phyloP scores from a whole-genome alignment of 2,797 vertebrate species.

The Brachyalestes nurse region DNA sequence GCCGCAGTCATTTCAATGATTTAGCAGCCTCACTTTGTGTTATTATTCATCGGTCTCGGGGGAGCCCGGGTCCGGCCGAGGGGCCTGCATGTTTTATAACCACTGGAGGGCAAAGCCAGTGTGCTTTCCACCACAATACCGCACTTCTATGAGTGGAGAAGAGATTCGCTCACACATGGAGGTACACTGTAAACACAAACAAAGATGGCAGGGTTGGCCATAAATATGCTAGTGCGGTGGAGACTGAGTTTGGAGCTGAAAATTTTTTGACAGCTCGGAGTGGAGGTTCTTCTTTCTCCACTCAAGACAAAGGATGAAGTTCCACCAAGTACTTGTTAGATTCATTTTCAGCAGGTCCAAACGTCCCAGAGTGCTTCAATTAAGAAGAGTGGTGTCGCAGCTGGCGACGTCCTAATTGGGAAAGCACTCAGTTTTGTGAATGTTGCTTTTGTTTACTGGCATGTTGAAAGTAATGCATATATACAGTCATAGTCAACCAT shows the following conservation, averaged over 20 bases:
- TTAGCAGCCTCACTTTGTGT: slow-evolving; percentile 77
- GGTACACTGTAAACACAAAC: slow-evolving; percentile 60
- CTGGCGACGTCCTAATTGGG: too few relatives aligned
- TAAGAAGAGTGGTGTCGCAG: not conserved
- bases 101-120: slow-evolving; percentile 70
- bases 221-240: slow-evolving; percentile 24
- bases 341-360: not conserved
- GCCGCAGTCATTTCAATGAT: slow-evolving; percentile 76
- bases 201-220: slow-evolving; percentile 22
- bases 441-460: too few relatives aligned
- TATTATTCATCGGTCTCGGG: slow-evolving; percentile 79
- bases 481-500: too few relatives aligned
- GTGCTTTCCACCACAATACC: slow-evolving; percentile 72
- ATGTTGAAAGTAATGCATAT: too few relatives aligned
- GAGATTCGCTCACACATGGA: slow-evolving; percentile 62
- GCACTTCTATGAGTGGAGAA: slow-evolving; percentile 69
- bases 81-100: slow-evolving; percentile 77
- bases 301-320: slow-evolving; percentile 7
- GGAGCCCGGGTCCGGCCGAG: slow-evolving; percentile 74
- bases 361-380: not conserved
- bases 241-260: slow-evolving; percentile 17
- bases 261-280: not conserved
- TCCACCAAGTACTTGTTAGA: not conserved
- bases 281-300: not conserved
- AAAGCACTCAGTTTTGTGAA: too few relatives aligned